Evolutionary conservation across 1,140 invertebrate species (phyloP).

Genomic region (Dendroctonus valens): DNA sequence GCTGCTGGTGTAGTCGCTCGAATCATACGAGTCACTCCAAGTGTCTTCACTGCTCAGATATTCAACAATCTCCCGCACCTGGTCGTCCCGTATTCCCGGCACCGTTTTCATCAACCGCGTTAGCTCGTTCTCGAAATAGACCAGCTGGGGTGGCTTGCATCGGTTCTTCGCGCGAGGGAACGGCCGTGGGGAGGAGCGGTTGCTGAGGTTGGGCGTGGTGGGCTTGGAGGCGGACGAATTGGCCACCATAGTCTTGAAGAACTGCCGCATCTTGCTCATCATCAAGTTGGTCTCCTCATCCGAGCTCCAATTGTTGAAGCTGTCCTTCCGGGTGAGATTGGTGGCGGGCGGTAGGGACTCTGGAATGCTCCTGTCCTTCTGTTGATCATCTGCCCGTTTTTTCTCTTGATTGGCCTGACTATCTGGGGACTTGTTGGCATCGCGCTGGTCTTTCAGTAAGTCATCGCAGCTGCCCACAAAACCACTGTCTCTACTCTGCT

Average conservation of each 20-base stretch:
- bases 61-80: conserved; percentile 87
- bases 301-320: conserved; percentile 90
- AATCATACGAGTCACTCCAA: conserved; percentile 90
- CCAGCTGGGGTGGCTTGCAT: conserved; percentile 76
- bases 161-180: conserved; percentile 57
- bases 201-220: conserved; percentile 55
- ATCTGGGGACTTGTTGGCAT: neutral
- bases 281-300: conserved; percentile 91
- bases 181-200: conserved; percentile 47
- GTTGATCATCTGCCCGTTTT: conserved; percentile 2
- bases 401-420: no score
- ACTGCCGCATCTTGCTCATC: conserved; percentile 91
- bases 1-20: conserved; percentile 85
- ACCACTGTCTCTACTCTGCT: conserved; percentile 81
- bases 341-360: conserved; percentile 52
- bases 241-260: conserved; percentile 84
- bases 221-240: conserved; percentile 54
- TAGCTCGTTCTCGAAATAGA: conserved; percentile 85
- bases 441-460: conserved; percentile 65
- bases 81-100: conserved; percentile 83
- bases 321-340: conserved; percentile 75
- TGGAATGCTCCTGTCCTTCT: conserved; percentile 48
- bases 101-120: conserved; percentile 90
- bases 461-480: conserved; percentile 88
- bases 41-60: conserved; percentile 89